Evolutionary conservation across 2,888 invertebrate genomes (phyloP).

Genomic region (Heliconius ethilla): DNA sequence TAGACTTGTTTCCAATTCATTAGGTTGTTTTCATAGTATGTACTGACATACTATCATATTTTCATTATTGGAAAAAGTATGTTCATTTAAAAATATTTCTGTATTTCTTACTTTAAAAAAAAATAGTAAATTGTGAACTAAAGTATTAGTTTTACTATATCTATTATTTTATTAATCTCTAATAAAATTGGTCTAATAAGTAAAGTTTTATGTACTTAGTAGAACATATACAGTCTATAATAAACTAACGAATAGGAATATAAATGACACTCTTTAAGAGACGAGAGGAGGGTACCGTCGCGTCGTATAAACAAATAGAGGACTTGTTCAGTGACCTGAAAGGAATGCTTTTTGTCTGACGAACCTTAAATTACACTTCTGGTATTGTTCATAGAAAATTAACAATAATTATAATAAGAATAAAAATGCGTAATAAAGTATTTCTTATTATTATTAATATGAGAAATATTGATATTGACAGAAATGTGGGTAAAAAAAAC

Average conservation of each 20-base stretch:
- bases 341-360: not conserved
- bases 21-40: constrained; percentile 35
- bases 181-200: not conserved
- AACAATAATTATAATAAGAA: not conserved
- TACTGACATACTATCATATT: not conserved
- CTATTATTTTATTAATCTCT: not conserved
- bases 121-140: no score
- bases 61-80: not conserved
- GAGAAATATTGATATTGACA: not conserved
- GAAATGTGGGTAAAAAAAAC: not conserved
- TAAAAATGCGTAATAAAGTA: not conserved
- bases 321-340: constrained; percentile 31
- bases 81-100: no score
- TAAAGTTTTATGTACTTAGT: not conserved
- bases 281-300: not conserved
- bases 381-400: not conserved
- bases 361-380: not conserved
- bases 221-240: not conserved
- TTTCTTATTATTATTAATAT: not conserved
- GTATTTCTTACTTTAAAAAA: not conserved
- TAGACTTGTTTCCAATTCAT: constrained; percentile 69
- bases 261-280: constrained; percentile 15
- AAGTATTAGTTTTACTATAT: not conserved
- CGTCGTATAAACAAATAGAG: constrained; percentile 19
- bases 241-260: constrained; percentile 6